These are phyloP conservation scores for Austrolebias charrua DNA, from an alignment of 2,797 vertebrate species.

Conservation along the genomic window DNA sequence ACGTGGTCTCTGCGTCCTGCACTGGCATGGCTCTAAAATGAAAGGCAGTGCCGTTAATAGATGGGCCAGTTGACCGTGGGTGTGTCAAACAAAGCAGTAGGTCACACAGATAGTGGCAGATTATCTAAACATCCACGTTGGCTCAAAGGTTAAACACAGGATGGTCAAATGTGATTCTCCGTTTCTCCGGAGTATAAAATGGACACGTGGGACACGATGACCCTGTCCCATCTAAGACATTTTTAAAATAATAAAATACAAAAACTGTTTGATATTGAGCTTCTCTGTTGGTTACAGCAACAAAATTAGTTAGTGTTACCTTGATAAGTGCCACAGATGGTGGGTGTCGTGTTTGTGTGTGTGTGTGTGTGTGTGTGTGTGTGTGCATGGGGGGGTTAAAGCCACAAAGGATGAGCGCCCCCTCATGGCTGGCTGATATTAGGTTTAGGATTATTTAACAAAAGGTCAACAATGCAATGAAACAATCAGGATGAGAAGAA, in stretches of 20 bases:
- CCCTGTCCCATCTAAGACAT: constrained; percentile 12
- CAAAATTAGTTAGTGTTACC: constrained; percentile 14
- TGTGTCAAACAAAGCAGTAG: constrained; percentile 60
- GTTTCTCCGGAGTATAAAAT: neutral
- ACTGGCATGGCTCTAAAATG: constrained; percentile 38
- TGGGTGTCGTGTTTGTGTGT: constrained; percentile 7
- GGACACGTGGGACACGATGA: constrained; percentile 11
- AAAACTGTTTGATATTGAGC: neutral
- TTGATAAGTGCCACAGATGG: too few species aligned
- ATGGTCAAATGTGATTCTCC: neutral
- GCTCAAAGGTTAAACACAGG: neutral
- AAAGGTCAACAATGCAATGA: too few species aligned
- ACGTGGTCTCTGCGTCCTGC: constrained; percentile 51
- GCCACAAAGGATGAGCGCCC: too few species aligned
- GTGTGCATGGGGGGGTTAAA: too few species aligned
- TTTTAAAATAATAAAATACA: neutral
- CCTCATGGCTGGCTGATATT: too few species aligned
- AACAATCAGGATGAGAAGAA: too few species aligned
- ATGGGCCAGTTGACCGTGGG: constrained; percentile 28
- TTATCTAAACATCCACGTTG: neutral
- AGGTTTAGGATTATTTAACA: too few species aligned
- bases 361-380: neutral
- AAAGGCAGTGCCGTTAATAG: constrained; percentile 59
- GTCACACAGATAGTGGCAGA: constrained; percentile 37
- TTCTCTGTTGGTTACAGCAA: neutral